Conservation (phyloP, 2,113 vertebrate species). For the Mustela nigripes region DNA sequence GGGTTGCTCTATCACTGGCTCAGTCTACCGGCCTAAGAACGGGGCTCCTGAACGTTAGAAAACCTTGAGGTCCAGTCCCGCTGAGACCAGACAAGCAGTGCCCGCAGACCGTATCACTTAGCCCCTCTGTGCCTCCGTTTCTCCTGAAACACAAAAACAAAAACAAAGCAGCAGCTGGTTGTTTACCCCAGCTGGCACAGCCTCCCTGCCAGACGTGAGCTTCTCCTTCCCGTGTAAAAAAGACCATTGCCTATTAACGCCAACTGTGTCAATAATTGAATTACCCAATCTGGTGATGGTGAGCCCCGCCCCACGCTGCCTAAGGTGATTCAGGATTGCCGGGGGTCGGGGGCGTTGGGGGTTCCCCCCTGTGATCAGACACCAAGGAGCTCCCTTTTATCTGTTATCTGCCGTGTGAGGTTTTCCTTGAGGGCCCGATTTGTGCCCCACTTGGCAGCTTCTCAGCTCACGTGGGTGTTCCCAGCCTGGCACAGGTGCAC, state of each 20-base stretch:
- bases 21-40: background rate
- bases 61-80: background rate
- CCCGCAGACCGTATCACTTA: rapidly evolving
- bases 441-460: too few species aligned
- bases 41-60: background rate
- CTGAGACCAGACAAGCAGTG: background rate
- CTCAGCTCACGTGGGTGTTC: background rate
- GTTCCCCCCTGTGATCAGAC: background rate
- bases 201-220: rapidly evolving
- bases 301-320: too few species aligned
- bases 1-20: background rate
- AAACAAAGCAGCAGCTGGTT: background rate
- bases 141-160: background rate
- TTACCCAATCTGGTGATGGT: rapidly evolving
- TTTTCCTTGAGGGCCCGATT: background rate
- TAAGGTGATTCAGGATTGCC: background rate
- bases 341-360: rapidly evolving
- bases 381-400: background rate
- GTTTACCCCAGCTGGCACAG: background rate
- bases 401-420: too few species aligned
- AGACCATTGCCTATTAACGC: rapidly evolving
- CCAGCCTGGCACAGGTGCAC: rapidly evolving
- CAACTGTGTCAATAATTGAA: rapidly evolving
- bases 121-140: background rate
- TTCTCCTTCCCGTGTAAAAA: background rate